Evolutionary conservation across 2,797 vertebrate genomes (phyloP).

Genomic region (Muscicapa comitata): DNA sequence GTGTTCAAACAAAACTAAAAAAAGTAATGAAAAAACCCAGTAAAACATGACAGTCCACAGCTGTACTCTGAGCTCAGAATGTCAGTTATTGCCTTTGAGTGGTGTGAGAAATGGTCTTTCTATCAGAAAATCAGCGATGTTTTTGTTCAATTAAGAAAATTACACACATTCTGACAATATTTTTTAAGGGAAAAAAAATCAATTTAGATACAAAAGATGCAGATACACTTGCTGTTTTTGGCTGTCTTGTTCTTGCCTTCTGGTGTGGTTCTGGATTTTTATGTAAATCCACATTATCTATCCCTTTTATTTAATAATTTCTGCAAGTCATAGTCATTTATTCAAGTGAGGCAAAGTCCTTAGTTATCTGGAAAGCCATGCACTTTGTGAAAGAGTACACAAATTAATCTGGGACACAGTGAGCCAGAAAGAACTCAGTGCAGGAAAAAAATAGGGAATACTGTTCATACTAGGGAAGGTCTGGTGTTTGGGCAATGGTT

Average conservation of each 20-base stretch:
- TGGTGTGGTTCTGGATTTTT: neutral
- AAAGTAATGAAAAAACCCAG: neutral
- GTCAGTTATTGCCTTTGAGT: neutral
- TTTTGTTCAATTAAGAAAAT: neutral
- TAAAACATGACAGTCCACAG: neutral
- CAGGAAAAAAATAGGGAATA: neutral
- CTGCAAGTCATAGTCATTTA: neutral
- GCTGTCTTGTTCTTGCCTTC: neutral
- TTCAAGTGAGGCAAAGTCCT: neutral
- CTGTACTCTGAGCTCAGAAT: neutral
- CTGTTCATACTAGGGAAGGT: neutral
- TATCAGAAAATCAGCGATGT: neutral
- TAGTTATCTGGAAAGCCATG: neutral
- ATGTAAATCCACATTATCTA: neutral
- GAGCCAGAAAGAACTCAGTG: neutral
- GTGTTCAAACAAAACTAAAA: neutral
- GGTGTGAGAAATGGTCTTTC: neutral
- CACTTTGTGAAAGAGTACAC: neutral
- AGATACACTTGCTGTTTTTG: neutral
- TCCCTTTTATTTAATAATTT: neutral
- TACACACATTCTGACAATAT: neutral
- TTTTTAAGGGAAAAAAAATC: neutral
- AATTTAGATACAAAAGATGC: neutral
- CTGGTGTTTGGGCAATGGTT: neutral
- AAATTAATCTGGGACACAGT: neutral